Conservation (phyloP, 1,140 invertebrate species). For the Dinoponera quadriceps region DNA sequence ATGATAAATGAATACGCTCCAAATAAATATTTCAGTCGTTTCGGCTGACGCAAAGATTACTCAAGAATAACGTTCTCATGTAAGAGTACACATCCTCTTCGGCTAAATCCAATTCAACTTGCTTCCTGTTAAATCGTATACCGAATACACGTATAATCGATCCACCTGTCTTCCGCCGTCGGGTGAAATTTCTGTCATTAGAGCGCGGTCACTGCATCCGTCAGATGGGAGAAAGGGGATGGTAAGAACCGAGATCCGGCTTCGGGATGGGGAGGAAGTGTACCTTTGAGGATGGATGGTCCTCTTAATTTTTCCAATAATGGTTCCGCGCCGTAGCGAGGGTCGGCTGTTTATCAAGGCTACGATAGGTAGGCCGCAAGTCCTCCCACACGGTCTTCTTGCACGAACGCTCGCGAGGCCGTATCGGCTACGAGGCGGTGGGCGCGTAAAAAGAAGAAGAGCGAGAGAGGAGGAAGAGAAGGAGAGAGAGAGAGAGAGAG, state of each 20-base stretch:
- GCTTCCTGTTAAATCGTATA: neutral
- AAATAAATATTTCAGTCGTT: no score
- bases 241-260: slow-evolving; percentile 31
- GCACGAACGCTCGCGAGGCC: slow-evolving; percentile 59
- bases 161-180: slow-evolving; percentile 17
- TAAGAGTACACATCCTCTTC: no score
- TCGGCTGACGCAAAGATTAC: no score
- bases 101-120: neutral
- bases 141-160: slow-evolving; percentile 4
- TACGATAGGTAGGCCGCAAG: slow-evolving; percentile 66
- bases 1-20: no score
- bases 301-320: slow-evolving; percentile 81
- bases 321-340: slow-evolving; percentile 67
- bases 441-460: neutral
- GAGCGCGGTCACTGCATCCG: slow-evolving; percentile 40
- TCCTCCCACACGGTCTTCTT: slow-evolving; percentile 59
- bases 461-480: slow-evolving; percentile 3
- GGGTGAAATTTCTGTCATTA: slow-evolving; percentile 46
- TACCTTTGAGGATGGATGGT: slow-evolving; percentile 72
- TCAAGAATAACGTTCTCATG: no score
- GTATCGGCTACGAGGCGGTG: slow-evolving; percentile 6
- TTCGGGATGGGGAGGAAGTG: slow-evolving; percentile 51
- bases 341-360: slow-evolving; percentile 77
- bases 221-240: slow-evolving; percentile 29
- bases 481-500: neutral